These are phyloP conservation scores for Acarapis woodi DNA, from an alignment of 1,140 invertebrate genomes.

Conservation along the genomic window DNA sequence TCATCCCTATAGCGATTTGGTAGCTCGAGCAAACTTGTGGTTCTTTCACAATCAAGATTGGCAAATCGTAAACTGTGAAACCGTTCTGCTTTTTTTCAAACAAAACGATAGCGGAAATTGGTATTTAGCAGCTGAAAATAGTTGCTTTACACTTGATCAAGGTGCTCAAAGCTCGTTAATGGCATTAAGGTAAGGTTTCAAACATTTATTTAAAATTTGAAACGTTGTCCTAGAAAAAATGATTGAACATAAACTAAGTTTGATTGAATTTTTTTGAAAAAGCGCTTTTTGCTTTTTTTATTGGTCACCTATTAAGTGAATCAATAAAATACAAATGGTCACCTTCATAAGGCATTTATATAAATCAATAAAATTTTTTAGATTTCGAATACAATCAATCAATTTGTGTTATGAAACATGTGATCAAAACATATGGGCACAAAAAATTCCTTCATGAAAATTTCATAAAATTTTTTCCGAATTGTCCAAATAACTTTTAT, in stretches of 20 bases:
- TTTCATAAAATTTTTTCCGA: no score
- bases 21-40: slow-evolving; percentile 4
- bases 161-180: slow-evolving; percentile 2
- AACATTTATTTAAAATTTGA: no score
- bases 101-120: neutral
- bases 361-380: neutral
- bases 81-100: slow-evolving; percentile 7
- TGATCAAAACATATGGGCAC: no score
- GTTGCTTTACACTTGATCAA: slow-evolving; percentile 1
- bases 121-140: neutral
- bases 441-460: no score
- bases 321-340: neutral
- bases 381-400: no score
- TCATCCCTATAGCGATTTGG: slow-evolving; percentile 6
- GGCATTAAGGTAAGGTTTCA: slow-evolving; percentile 1
- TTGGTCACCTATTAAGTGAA: neutral
- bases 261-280: neutral
- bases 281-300: neutral
- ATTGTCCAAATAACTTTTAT: no score
- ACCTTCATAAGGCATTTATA: neutral
- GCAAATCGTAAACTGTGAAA: slow-evolving; percentile 9
- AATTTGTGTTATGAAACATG: no score
- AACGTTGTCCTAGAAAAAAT: neutral
- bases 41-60: slow-evolving; percentile 4
- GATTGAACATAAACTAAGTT: neutral